phyloP scores from a whole-genome alignment of 2,888 invertebrate species.

The Cryptocheilus praepositus region DNA sequence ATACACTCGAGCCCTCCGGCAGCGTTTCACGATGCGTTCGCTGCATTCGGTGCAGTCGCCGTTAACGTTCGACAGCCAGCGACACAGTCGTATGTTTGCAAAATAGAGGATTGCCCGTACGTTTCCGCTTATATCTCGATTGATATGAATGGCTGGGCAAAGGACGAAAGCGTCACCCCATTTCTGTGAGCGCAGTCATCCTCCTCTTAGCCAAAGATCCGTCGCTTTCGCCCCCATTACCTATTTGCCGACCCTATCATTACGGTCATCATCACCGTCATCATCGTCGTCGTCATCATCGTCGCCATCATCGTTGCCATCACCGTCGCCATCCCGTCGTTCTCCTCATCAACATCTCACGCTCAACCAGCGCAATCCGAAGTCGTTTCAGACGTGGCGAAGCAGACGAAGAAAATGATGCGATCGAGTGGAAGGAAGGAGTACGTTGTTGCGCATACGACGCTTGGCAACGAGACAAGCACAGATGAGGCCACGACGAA shows the following conservation, averaged over 20 bases:
- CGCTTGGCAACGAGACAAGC: not conserved
- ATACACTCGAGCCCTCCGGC: not conserved
- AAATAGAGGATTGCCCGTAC: conserved; percentile 41
- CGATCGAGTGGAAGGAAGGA: not conserved
- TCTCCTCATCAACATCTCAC: not conserved
- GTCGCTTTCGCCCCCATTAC: not conserved
- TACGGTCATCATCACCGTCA: not conserved
- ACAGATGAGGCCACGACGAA: not conserved
- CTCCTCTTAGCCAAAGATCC: not conserved
- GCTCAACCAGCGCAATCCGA: too few relatives aligned
- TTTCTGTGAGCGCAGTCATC: not conserved
- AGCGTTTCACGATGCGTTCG: conserved; percentile 12
- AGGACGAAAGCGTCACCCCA: conserved; percentile 46
- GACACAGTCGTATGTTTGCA: conserved; percentile 31
- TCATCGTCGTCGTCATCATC: too few relatives aligned
- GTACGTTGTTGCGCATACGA: not conserved
- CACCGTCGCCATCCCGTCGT: too few relatives aligned
- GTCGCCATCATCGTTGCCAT: too few relatives aligned
- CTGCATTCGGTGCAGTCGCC: conserved; percentile 42
- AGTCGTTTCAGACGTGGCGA: too few relatives aligned
- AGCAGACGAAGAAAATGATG: not conserved
- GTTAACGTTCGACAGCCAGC: conserved; percentile 47
- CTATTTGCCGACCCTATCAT: not conserved
- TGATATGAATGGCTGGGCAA: conserved; percentile 51
- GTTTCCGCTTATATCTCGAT: conserved; percentile 53